Evolutionary conservation across 1,140 invertebrate genomes (phyloP).

Genomic region (Pseudomyrmex flavicornis): DNA sequence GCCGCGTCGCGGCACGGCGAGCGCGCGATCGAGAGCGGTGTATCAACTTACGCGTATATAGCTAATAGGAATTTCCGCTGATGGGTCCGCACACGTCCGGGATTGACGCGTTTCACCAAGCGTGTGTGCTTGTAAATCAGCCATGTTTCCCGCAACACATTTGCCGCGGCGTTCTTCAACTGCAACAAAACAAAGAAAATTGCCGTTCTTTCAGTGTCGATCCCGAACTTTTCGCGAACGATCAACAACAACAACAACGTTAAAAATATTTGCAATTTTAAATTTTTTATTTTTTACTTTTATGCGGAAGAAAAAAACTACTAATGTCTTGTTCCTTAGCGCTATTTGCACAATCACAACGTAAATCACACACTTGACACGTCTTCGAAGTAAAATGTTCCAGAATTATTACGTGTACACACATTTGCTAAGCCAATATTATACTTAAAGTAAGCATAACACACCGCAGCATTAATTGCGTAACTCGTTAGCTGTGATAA

Average conservation of each 20-base stretch:
- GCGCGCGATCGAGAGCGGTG: no score
- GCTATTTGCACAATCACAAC: no score
- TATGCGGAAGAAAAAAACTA: no score
- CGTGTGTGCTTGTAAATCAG: slow-evolving; percentile 99
- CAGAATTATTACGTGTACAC: no score
- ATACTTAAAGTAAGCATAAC: background rate
- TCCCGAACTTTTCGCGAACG: background rate
- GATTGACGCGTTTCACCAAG: slow-evolving; percentile 98
- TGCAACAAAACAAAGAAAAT: slow-evolving; percentile 84
- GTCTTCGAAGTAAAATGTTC: no score
- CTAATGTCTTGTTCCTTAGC: no score
- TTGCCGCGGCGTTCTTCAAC: slow-evolving; percentile 99
- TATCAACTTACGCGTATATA: slow-evolving; percentile 97
- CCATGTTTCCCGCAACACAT: slow-evolving; percentile 99
- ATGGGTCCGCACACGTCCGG: slow-evolving; percentile 97
- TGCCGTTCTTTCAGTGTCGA: background rate
- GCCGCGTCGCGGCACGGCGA: background rate
- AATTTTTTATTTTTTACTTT: no score
- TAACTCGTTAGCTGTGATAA: slow-evolving; percentile 20
- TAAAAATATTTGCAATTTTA: no score
- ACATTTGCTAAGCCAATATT: slow-evolving; percentile 5
- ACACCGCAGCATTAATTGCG: slow-evolving; percentile 13
- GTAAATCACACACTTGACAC: no score
- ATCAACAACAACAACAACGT: background rate
- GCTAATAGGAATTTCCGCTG: slow-evolving; percentile 99